These are phyloP conservation scores for Acridotheres tristis DNA, from an alignment of 2,797 vertebrate genomes.

Conservation along the genomic window DNA sequence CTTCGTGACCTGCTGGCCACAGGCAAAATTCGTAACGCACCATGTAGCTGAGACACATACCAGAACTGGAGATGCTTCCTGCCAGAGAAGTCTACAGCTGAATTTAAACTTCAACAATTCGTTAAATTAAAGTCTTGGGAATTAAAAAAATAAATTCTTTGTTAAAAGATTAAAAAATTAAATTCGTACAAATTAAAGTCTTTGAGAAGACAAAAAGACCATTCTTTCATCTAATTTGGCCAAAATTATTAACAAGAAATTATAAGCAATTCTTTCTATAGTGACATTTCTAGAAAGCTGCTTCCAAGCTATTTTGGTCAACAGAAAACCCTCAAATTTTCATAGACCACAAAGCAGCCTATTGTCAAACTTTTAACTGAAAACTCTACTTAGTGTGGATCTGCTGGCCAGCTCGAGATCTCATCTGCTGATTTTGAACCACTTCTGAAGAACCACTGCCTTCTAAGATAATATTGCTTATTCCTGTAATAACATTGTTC, in stretches of 20 bases:
- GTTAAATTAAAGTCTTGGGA: too few species aligned
- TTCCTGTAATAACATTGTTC: background rate
- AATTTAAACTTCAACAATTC: background rate
- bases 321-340: background rate
- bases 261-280: background rate
- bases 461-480: background rate
- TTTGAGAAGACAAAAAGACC: background rate
- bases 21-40: background rate
- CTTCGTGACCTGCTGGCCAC: background rate
- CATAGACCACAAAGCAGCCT: background rate
- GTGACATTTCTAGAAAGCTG: background rate
- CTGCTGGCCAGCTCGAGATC: background rate
- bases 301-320: background rate
- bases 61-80: background rate
- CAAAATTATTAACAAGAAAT: background rate
- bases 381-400: background rate
- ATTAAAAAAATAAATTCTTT: too few species aligned
- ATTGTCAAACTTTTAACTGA: background rate
- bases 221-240: background rate
- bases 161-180: too few species aligned
- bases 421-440: background rate
- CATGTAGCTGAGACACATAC: background rate
- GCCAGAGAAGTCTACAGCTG: background rate
- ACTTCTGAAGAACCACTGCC: background rate
- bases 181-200: background rate